Evolutionary conservation across 2,888 invertebrate species (phyloP), one percentile per base, ranked within the genome.

Genomic region (Laspeyria flexula): DNA sequence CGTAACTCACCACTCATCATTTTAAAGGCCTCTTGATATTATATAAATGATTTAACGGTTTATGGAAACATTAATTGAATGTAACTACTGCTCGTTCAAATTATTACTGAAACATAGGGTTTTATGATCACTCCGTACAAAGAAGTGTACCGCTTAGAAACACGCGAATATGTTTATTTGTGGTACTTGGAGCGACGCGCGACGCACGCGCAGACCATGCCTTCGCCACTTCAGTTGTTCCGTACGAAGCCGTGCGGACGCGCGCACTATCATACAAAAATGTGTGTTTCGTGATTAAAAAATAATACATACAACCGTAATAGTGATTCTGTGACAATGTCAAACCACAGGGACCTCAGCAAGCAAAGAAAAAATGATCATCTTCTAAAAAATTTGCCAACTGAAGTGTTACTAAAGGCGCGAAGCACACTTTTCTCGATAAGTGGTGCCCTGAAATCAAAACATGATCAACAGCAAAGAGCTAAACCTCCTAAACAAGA

Each of bases 121-220:
- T 64, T 55, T 47, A 60, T 47, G 44, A 56, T 56, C 45, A 53
- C 48, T 59, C 49, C 41, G 66, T 63, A 60, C 65, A 56, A 66
- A 69, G 62, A 65, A 73, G 54, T 65, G 65, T 65, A 65, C 59
- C 65, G 65, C 60, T 70, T 73, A 66, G 73, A 67, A 81, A 77
- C 79, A 77, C 77, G 78, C 75, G 80, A 79, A 78, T 79, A 72
- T 85, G 88, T 89, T 88, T 90, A 90, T 90, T 90, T 90, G 88
- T 78, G 85, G 86, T 87, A 77, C 69, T 81, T 75, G 81, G 75
- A 79, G 81, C 77, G 82, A 79, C 82, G 82, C 72, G 76, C 78
- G 77, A 78, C 88, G 84, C 87, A 83, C 83, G 87, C 85, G 84
- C 85, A 76, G 69, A 60, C 78, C 81, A 80, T 77, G 85, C 84